phyloP scores from a whole-genome alignment of 2,113 vertebrate genomes.

The Phaethon lepturus region DNA sequence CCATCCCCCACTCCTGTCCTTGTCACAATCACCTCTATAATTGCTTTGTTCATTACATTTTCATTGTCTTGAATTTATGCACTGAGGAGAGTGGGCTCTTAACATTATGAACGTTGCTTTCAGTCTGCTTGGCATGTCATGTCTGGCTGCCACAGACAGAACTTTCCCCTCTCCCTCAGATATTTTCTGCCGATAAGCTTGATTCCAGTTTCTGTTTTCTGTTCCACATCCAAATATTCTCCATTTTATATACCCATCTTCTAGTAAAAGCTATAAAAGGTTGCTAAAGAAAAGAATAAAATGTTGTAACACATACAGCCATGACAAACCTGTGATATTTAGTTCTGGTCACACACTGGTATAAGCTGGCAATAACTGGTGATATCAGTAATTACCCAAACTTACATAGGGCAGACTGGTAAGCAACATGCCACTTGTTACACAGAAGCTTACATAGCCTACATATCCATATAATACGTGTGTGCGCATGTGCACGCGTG shows the following conservation, averaged over 20 bases:
- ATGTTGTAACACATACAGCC: neutral
- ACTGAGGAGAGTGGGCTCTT: constrained; percentile 12
- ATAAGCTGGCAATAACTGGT: neutral
- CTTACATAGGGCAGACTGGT: neutral
- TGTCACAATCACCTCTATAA: constrained; percentile 50
- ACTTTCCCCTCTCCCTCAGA: neutral
- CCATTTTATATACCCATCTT: neutral
- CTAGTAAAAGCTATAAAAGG: neutral
- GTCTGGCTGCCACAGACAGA: neutral
- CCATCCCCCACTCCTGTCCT: neutral
- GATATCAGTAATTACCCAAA: neutral
- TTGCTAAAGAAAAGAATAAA: neutral
- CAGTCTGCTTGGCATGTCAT: neutral
- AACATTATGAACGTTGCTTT: constrained; percentile 15
- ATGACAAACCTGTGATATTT: neutral
- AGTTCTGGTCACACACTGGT: neutral
- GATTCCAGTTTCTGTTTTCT: constrained; percentile 14
- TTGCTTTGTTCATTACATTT: constrained; percentile 39
- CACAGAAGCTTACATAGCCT: neutral
- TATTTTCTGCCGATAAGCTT: neutral
- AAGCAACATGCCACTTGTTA: neutral
- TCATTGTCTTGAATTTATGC: constrained; percentile 52
- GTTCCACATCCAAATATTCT: neutral
- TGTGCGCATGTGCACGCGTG: neutral
- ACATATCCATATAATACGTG: neutral